A percentile compares a stretch with the other conserved stretches of the same genome.
phyloP scores from a whole-genome alignment of 2,797 vertebrate genomes.

The Molossus alvarezi region DNA sequence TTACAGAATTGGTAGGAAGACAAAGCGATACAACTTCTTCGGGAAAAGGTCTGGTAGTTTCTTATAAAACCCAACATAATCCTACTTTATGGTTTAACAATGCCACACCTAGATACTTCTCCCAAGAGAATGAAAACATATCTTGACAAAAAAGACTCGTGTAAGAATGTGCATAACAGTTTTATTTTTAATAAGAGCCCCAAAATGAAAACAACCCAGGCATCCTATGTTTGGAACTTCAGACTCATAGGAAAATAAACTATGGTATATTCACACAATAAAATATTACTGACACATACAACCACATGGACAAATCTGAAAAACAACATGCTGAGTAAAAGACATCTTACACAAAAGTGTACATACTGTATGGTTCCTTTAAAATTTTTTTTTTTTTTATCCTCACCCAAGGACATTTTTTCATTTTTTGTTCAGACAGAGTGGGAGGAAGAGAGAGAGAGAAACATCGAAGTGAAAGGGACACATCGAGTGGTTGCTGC shows the following conservation, averaged over 20 bases:
- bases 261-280: neutral
- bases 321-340: conserved; percentile 6
- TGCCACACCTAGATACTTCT: neutral
- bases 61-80: conserved; percentile 17
- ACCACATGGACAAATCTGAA: neutral
- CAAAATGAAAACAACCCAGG: neutral
- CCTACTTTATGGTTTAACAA: neutral
- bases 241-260: conserved; percentile 13
- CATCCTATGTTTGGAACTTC: neutral
- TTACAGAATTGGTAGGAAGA: neutral
- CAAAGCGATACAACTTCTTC: neutral
- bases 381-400: no score
- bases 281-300: neutral
- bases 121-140: conserved; percentile 28
- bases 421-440: no score
- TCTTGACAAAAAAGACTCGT: neutral
- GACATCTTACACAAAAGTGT: neutral
- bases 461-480: no score
- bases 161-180: neutral
- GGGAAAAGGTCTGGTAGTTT: neutral
- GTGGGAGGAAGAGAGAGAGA: no score
- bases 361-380: neutral
- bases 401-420: no score
- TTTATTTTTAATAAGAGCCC: conserved; percentile 20
- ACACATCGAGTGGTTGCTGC: no score